phyloP scores from a whole-genome alignment of 2,113 vertebrate genomes.

The Rostratula benghalensis region DNA sequence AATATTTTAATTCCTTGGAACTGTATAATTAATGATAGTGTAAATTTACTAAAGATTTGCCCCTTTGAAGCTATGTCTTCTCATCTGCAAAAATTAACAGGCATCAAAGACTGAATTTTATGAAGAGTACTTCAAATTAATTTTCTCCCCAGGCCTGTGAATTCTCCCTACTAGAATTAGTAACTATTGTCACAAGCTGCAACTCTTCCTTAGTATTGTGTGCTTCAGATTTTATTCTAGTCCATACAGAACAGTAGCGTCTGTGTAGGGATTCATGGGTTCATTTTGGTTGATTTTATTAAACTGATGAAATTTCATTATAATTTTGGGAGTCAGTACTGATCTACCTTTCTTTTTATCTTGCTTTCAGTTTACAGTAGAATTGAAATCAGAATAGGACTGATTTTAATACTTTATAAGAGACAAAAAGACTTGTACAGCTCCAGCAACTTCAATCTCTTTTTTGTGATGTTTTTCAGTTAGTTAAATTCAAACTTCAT shows the following conservation, averaged over 20 bases:
- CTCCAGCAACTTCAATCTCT: not conserved
- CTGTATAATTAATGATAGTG: not conserved
- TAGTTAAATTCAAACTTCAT: constrained; percentile 19
- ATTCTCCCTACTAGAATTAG: not conserved
- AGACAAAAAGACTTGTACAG: not conserved
- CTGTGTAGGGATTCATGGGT: not conserved
- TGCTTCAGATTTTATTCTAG: not conserved
- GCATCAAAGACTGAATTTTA: not conserved
- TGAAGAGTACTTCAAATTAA: not conserved
- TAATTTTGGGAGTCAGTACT: not conserved
- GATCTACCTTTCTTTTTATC: constrained; percentile 2
- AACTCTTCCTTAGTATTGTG: not conserved
- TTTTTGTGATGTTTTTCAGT: constrained; percentile 13
- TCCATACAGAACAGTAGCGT: not conserved
- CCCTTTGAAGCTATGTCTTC: not conserved
- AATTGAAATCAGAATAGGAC: constrained; percentile 3
- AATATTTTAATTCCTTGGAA: not conserved
- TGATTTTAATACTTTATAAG: constrained; percentile 13
- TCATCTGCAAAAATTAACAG: not conserved
- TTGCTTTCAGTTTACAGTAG: constrained; percentile 15
- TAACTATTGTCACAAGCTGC: not conserved
- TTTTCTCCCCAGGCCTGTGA: not conserved
- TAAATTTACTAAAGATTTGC: not conserved
- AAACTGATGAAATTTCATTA: not conserved
- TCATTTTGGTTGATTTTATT: not conserved